Base-by-base conservation (phyloP, 2,113 vertebrate species). In the Australoheros scitulus region DNA sequence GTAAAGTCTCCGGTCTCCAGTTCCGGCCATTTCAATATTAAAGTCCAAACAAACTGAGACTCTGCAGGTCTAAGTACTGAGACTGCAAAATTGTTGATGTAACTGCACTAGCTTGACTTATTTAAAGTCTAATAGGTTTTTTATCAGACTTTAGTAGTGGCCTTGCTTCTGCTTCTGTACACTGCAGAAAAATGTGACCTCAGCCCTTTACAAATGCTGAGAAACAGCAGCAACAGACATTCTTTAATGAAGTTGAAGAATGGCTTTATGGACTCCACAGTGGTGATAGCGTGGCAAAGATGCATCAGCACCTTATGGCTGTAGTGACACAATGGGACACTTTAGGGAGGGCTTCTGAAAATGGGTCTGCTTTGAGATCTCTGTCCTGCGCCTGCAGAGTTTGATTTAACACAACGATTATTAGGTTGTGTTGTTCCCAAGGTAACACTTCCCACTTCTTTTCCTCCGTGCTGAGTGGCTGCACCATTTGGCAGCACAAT, bases 361-460 rank as follows among this genome's bases (percentile, higher is more conserved):
- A 14, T 24, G 15, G 29, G 11, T 61, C 52, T 68, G 59, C 38
- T 79, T 85, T 87, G 3, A 83, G 81, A 78, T 63, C 20, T 64
- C 41, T 57, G 47, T 58, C 13, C 75, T 29, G 60, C 55, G 63
- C 32, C 59, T 6, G 8, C 24, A 26, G 76, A 68, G 26, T 32
- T 61, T 13, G 65, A 72, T 79, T 85, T 76, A 55, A 61, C 32
- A 47, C 52, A 20, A 43, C 43, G 17, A 90, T 79, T 70, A 85
- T 81, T 36, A 79, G 63, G 70, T 75, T 82, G 63, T 72, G 61
- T 76, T 88, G 92, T 88, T 92, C 85, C 85, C 88, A 87, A 80
- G 88, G 86, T 84, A 92, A 88, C 86, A 57, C 50, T 76, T 32
- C 5, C 10, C 63, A 1, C 38, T 81, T 59, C 65, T 47, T 24